phyloP scores from a whole-genome alignment of 1,140 invertebrate genomes.

The Anoplophora glabripennis region DNA sequence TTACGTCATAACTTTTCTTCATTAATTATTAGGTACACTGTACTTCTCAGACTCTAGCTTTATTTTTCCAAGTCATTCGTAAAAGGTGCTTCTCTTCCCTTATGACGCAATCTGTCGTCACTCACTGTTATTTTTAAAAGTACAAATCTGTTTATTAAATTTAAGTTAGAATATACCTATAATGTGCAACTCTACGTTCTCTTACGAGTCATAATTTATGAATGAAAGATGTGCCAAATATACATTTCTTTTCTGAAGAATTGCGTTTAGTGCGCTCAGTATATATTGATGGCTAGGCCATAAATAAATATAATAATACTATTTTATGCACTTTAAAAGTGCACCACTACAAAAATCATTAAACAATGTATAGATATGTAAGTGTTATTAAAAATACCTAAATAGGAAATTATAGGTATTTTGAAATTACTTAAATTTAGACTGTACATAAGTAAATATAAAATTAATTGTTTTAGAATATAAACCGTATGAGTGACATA shows the following conservation, averaged over 20 bases:
- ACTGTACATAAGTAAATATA: constrained; percentile 29
- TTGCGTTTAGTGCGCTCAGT: constrained; percentile 40
- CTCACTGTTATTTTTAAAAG: constrained; percentile 1
- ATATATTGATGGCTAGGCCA: constrained; percentile 43
- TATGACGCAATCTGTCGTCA: neutral
- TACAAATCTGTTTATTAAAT: constrained; percentile 11
- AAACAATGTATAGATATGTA: constrained; percentile 42
- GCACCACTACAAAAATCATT: constrained; percentile 39
- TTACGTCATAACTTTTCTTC: neutral
- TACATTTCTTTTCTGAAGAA: constrained; percentile 2
- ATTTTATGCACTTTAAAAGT: constrained; percentile 44
- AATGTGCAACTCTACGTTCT: neutral
- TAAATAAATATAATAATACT: constrained; percentile 30
- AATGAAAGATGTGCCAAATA: constrained; percentile 40
- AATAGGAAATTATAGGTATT: constrained; percentile 14
- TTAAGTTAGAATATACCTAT: neutral
- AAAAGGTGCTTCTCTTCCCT: constrained; percentile 8
- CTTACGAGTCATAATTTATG: neutral
- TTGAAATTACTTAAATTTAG: constrained; percentile 20
- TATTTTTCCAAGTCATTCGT: neutral
- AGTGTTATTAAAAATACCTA: constrained; percentile 35
- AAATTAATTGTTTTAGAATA: constrained; percentile 34
- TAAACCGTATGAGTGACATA: constrained; percentile 31
- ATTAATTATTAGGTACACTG: neutral
- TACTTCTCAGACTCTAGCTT: neutral